A percentile compares a stretch with the other conserved stretches of the same genome.
These are phyloP conservation scores for Dasyornis broadbenti DNA, from an alignment of 2,113 vertebrate species.

Conservation along the genomic window DNA sequence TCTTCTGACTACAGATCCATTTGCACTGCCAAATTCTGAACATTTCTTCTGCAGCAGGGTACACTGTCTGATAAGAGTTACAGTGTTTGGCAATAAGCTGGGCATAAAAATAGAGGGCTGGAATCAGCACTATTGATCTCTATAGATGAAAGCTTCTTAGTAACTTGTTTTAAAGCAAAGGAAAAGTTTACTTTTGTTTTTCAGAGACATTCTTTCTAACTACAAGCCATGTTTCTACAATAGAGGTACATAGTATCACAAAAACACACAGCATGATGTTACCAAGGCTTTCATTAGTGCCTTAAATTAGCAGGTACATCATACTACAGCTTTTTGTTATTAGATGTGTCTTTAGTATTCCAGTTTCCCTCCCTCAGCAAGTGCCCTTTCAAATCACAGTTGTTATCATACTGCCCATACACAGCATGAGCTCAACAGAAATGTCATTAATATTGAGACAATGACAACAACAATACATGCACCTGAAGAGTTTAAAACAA, in stretches of 20 bases:
- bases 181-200: not conserved
- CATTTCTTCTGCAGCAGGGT: not conserved
- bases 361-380: slow-evolving; percentile 1
- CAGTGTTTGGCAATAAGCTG: not conserved
- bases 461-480: not conserved
- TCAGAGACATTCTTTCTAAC: not conserved
- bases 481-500: not conserved
- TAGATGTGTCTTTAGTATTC: not conserved
- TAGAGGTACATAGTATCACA: not conserved
- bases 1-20: slow-evolving; percentile 19
- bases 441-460: not conserved
- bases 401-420: not conserved
- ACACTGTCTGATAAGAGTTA: slow-evolving; percentile 29
- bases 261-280: not conserved
- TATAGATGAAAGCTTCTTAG: not conserved
- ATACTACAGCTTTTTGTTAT: slow-evolving; percentile 25
- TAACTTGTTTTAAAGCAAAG: not conserved
- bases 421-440: not conserved
- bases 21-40: not conserved
- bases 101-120: not conserved
- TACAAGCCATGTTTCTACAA: not conserved
- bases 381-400: slow-evolving; percentile 6
- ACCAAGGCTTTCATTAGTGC: slow-evolving; percentile 38
- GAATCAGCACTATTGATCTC: slow-evolving; percentile 38
- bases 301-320: slow-evolving; percentile 44